phyloP scores from a whole-genome alignment of 2,113 vertebrate genomes.

The Neogobius melanostomus region DNA sequence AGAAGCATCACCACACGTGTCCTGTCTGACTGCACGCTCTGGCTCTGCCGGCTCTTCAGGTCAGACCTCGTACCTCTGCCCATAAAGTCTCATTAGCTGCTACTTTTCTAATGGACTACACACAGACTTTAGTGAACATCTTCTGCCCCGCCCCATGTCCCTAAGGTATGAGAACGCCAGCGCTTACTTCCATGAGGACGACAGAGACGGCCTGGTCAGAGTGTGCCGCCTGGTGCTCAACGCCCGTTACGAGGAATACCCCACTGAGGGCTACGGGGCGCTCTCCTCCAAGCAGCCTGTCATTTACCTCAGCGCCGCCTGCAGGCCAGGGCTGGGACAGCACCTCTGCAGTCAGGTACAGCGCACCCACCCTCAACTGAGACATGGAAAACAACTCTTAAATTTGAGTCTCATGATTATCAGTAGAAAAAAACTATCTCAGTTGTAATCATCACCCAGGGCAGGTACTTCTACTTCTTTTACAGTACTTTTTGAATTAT shows the following conservation, averaged over 20 bases:
- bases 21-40: slow-evolving; percentile 92
- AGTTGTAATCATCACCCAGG: no score
- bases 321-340: slow-evolving; percentile 89
- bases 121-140: background rate
- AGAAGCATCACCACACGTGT: slow-evolving; percentile 92
- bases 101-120: background rate
- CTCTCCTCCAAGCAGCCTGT: slow-evolving; percentile 84
- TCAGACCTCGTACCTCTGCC: no score
- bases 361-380: background rate
- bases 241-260: slow-evolving; percentile 89
- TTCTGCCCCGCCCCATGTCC: background rate
- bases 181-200: slow-evolving; percentile 94
- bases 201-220: slow-evolving; percentile 90
- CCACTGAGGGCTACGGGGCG: slow-evolving; percentile 85
- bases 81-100: background rate
- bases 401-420: no score
- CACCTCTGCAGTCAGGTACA: slow-evolving; percentile 92
- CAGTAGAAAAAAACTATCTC: no score
- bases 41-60: slow-evolving; percentile 98
- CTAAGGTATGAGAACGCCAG: slow-evolving; percentile 95
- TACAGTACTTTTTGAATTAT: no score
- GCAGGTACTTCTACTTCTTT: no score
- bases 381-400: background rate
- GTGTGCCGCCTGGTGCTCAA: slow-evolving; percentile 91
- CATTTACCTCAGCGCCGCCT: slow-evolving; percentile 91